Percentiles rank a stretch among this genome's conserved stretches.
phyloP scores from a whole-genome alignment of 1,140 invertebrate species.

The Cydia amplana region DNA sequence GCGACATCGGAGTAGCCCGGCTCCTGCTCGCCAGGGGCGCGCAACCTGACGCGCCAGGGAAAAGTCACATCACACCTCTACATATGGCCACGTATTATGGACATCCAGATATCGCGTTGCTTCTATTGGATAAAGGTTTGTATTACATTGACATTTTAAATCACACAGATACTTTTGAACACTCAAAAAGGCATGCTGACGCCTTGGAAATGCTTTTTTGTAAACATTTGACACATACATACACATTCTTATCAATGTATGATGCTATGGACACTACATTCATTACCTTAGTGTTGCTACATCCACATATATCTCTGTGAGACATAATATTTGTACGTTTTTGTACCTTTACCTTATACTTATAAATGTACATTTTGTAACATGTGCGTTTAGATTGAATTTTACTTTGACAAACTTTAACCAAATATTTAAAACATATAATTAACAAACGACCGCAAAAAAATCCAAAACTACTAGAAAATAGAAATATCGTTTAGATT shows the following conservation, averaged over 20 bases:
- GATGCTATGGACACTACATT: not conserved
- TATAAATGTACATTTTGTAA: too few species aligned
- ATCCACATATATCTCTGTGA: not conserved
- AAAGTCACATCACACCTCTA: slow-evolving; percentile 98
- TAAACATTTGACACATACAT: not conserved
- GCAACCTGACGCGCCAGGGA: slow-evolving; percentile 96
- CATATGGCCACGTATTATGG: slow-evolving; percentile 99
- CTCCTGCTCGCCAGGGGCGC: slow-evolving; percentile 92
- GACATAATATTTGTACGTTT: not conserved
- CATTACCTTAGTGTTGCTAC: too few species aligned
- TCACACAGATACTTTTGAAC: not conserved
- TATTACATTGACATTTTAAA: not conserved
- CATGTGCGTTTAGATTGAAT: too few species aligned
- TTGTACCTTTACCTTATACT: not conserved
- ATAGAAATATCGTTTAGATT: too few species aligned
- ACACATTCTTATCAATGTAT: not conserved
- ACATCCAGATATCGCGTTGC: slow-evolving; percentile 93
- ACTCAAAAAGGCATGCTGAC: slow-evolving; percentile 3
- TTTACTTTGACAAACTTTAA: too few species aligned
- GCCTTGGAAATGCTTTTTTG: not conserved
- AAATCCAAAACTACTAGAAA: too few species aligned
- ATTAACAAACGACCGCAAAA: too few species aligned
- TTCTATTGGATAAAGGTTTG: slow-evolving; percentile 93
- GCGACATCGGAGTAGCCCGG: slow-evolving; percentile 94
- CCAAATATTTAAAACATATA: too few species aligned